Percentiles rank a stretch among this genome's conserved stretches.
phyloP scores from a whole-genome alignment of 2,888 invertebrate species.

The Sceliomorpha sp. region DNA sequence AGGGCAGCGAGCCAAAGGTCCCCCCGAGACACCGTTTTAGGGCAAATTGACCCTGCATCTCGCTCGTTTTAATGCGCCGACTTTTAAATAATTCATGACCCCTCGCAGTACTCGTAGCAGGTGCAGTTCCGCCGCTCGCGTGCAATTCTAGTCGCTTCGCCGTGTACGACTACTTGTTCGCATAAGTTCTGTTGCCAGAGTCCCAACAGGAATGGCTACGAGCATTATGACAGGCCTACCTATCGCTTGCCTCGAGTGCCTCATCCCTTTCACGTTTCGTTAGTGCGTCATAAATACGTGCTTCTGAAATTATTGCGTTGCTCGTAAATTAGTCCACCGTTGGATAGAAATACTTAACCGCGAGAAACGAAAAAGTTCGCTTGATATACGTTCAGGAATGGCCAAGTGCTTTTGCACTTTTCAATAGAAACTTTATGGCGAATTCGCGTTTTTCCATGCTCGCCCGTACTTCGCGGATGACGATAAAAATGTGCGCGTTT shows the following conservation, averaged over 20 bases:
- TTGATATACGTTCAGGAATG: constrained; percentile 10
- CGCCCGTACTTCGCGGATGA: neutral
- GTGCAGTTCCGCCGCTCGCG: constrained; percentile 42
- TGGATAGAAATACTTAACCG: constrained; percentile 10
- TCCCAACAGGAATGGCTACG: constrained; percentile 9
- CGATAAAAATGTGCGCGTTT: too few relatives aligned
- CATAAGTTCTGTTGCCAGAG: constrained; percentile 21
- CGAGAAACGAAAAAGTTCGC: constrained; percentile 2
- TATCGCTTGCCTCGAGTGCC: constrained; percentile 11
- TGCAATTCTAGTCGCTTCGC: constrained; percentile 30
- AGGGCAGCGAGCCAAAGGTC: constrained; percentile 56
- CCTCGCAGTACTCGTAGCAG: constrained; percentile 48
- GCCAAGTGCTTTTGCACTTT: neutral
- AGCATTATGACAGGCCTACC: constrained; percentile 37
- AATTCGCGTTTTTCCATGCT: neutral
- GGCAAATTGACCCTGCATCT: constrained; percentile 55
- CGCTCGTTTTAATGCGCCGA: constrained; percentile 42
- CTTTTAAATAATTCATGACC: constrained; percentile 65
- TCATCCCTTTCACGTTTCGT: constrained; percentile 26
- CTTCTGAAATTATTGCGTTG: constrained; percentile 29
- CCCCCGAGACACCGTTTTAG: constrained; percentile 53
- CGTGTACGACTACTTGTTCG: constrained; percentile 44
- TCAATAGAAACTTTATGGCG: too few relatives aligned
- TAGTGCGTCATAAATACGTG: constrained; percentile 28
- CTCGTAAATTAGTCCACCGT: constrained; percentile 30